Percentiles rank a stretch among this genome's conserved stretches.
Evolutionary conservation across 2,797 vertebrate genomes (phyloP).

Genomic region (Amphiprion clarkii): DNA sequence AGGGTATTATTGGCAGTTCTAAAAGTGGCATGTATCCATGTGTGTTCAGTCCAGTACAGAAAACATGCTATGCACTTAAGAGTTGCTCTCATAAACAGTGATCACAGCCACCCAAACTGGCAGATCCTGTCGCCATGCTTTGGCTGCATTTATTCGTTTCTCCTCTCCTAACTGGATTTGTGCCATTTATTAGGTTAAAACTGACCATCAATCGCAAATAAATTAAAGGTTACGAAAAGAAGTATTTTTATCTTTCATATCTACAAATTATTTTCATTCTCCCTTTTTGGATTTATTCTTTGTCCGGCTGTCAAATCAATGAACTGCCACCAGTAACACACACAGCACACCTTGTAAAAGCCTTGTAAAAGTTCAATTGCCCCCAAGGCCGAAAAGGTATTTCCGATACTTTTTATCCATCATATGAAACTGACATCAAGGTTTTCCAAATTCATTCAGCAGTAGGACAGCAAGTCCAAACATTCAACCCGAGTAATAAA

Average conservation of each 20-base stretch:
- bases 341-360: background rate
- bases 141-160: constrained; percentile 26
- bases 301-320: too few species aligned
- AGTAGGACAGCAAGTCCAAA: background rate
- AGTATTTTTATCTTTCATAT: background rate
- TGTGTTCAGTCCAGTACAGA: constrained; percentile 60
- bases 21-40: constrained; percentile 65
- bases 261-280: background rate
- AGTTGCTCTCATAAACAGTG: constrained; percentile 57
- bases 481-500: background rate
- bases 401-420: too few species aligned
- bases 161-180: constrained; percentile 15
- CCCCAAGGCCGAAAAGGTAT: too few species aligned
- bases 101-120: constrained; percentile 56
- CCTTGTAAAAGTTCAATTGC: too few species aligned
- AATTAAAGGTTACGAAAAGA: background rate
- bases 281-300: background rate
- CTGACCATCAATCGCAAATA: background rate
- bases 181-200: constrained; percentile 24
- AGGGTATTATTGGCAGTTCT: constrained; percentile 67
- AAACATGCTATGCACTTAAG: constrained; percentile 60
- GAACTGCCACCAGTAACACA: background rate
- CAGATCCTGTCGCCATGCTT: constrained; percentile 32
- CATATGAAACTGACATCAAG: too few species aligned
- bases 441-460: background rate